Conservation (phyloP, 2,888 invertebrate genomes). For the Oxyscelio sp. region DNA sequence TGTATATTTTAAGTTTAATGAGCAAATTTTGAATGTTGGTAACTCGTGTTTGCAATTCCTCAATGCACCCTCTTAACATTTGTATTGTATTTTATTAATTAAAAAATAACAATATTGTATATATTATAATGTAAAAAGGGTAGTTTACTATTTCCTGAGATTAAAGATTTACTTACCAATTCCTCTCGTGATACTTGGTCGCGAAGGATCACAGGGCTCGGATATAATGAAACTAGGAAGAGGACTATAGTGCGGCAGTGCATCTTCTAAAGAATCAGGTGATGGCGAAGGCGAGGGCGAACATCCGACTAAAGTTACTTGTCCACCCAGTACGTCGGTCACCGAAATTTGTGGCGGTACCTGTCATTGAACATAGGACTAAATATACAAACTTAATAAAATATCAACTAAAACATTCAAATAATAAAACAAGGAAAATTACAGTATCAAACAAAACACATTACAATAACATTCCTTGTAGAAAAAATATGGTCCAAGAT, state of each 20-base stretch:
- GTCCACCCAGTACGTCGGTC: slow-evolving; percentile 96
- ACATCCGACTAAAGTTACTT: slow-evolving; percentile 93
- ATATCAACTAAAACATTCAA: not conserved
- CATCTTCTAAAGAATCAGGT: slow-evolving; percentile 86
- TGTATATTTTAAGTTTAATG: too few relatives aligned
- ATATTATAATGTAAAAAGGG: too few relatives aligned
- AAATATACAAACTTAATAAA: slow-evolving; percentile 4
- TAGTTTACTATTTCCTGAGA: too few relatives aligned
- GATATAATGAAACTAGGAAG: slow-evolving; percentile 91
- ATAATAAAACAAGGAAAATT: too few relatives aligned
- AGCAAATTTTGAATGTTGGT: too few relatives aligned
- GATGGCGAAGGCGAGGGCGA: slow-evolving; percentile 91
- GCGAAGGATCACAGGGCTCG: slow-evolving; percentile 92
- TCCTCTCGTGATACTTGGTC: slow-evolving; percentile 95
- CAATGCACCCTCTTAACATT: too few relatives aligned
- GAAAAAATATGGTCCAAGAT: too few relatives aligned
- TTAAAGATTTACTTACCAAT: slow-evolving; percentile 89
- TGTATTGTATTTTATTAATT: too few relatives aligned
- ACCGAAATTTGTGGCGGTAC: slow-evolving; percentile 95
- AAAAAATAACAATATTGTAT: too few relatives aligned
- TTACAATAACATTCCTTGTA: too few relatives aligned
- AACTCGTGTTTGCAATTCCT: too few relatives aligned
- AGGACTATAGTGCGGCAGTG: slow-evolving; percentile 85
- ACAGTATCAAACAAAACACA: too few relatives aligned
- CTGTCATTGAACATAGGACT: slow-evolving; percentile 72